Evolutionary conservation across 2,888 invertebrate species (phyloP), one percentile per base, ranked within the genome.

Genomic region (Lochmaea capreae): DNA sequence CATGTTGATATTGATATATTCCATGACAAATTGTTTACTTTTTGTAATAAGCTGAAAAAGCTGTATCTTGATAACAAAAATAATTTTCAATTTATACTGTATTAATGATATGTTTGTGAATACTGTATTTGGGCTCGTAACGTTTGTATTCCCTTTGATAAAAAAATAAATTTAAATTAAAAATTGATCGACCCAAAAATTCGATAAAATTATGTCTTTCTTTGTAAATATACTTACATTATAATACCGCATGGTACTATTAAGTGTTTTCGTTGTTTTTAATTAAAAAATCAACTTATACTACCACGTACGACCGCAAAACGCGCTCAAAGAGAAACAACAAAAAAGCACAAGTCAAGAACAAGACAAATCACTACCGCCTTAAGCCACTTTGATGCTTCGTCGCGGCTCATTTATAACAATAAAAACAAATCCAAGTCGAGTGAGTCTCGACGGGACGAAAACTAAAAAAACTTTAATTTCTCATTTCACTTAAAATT

Each of bases 401-500:
- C 62, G 18, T 63, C 62, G 16, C 39, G 43, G 26, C 16, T 33
- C 61, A 61, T 61, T 16, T 39, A 33, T 16, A 16, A 63, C 62
- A 43, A 63, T 61, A 61, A 61, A 39, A 43, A 39, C 43, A 63
- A 63, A 43, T 42, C 12, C 39, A 11, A 62, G n/a, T 62, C 39
- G 62, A 63, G 62, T 63, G 43, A 63, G 62, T 46, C 11, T 12
- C 5, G n/a, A 6, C 62, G 18, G 43, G 14, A 62, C 46, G 58
- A 71, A 58, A 66, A 65, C 39, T 33, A 69, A 54, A 68, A 66
- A 65, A 65, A 62, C 46, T 43, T 65, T 67, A 67, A 69, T 69
- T 72, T 73, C 74, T 67, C 65, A 63, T 65, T 65, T 69, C 75
- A 75, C 75, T 75, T 77, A 71, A 74, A 70, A 74, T 77, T 76